These are phyloP conservation scores for Anthopleura sola DNA, from an alignment of 64 coral and sea anemone genomes.

Conservation along the genomic window DNA sequence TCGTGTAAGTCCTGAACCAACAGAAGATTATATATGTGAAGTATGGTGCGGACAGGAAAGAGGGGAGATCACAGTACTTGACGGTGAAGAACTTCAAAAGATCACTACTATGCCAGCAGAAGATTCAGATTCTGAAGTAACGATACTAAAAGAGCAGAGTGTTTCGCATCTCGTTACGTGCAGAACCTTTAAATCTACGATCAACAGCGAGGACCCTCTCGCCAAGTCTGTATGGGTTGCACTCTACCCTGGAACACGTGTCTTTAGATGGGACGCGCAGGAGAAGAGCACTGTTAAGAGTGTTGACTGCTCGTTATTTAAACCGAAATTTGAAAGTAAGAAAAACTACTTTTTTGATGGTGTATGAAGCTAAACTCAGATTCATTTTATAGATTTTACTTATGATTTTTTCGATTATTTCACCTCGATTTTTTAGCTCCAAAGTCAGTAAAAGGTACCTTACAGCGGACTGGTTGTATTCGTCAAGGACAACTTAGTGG, in stretches of 20 bases:
- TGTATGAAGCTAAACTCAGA: not conserved
- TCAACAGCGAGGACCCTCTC: conserved; percentile 27
- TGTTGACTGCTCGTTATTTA: conserved; percentile 87
- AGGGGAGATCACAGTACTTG: conserved; percentile 78
- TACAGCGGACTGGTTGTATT: not conserved
- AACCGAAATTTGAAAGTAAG: conserved; percentile 86
- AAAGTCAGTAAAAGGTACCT: conserved; percentile 4
- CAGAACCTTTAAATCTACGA: conserved; percentile 50
- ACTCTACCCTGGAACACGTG: conserved; percentile 85
- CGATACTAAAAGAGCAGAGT: conserved; percentile 65
- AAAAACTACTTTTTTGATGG: too few species aligned
- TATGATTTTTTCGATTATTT: not conserved
- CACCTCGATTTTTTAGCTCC: conserved; percentile 3
- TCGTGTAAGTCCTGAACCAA: conserved; percentile 27
- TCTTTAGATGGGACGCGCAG: conserved; percentile 91
- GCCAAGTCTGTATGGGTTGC: conserved; percentile 86
- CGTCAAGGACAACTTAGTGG: conserved; percentile 39
- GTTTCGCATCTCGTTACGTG: conserved; percentile 92
- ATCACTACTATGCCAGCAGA: conserved; percentile 73
- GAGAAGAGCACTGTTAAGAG: conserved; percentile 83
- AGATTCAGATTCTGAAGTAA: conserved; percentile 67
- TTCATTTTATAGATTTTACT: too few species aligned
- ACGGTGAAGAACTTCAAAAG: conserved; percentile 74
- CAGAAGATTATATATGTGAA: conserved; percentile 72
- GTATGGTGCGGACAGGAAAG: conserved; percentile 93